Evolutionary conservation across 1,140 invertebrate genomes (phyloP), one percentile per base, ranked within the genome.

Genomic region (Macrocentrus cingulum): DNA sequence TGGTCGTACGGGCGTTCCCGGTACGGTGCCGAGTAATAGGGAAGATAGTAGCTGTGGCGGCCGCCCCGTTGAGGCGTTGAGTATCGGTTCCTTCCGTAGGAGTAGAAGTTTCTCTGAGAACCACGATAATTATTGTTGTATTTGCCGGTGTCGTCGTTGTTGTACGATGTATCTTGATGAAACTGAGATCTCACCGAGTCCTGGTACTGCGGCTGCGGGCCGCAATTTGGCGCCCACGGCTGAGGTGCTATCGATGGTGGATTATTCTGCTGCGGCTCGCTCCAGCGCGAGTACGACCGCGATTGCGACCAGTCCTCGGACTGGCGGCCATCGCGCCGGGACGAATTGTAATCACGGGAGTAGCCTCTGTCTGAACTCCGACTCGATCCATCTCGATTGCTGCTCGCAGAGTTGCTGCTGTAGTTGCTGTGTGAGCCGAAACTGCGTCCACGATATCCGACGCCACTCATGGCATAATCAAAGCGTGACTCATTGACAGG

Each of bases 401-500:
- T 41, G 53, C 49, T 9, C 50, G 2, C 39, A 61, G 59, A n/a
- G n/a, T n/a, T n/a, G 19, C 62, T 64, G 15, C 59, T 59, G 13
- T 55, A 57, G n/a, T 49, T 60, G 66, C 66, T 67, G 29, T 64
- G 60, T 61, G 63, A 49, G 56, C 61, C 64, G 42, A 64, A 71
- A 51, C 66, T 60, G 56, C 68, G 65, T 52, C 68, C 66, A 48
- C 66, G 60, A 16, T 65, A 75, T 49, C 67, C 66, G 46, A 54
- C 61, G 50, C 57, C 61, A 55, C 64, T 74, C 72, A 74, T 75
- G 41, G 66, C 70, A 67, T 54, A 32, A 52, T 63, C 13, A 16
- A 37, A 25, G 15, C 11, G 16, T 48, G 23, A 25, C 34, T 18
- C 58, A 60, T 60, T 25, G 23, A 42, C 3, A 36, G 8, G 13